Conservation (phyloP, 2,888 invertebrate genomes). For the Apamea monoglypha region DNA sequence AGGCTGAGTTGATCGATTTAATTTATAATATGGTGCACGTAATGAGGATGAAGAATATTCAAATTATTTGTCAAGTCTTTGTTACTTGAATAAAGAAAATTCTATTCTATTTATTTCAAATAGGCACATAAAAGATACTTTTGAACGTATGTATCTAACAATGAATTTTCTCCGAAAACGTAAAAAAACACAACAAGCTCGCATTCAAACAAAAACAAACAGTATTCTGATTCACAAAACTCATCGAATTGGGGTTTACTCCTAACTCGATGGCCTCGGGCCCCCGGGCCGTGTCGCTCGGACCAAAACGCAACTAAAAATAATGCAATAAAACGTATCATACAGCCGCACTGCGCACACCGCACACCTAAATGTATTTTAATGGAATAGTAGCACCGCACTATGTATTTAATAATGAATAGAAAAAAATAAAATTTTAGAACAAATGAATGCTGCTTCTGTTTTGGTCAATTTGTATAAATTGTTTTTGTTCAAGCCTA, state of each 20-base stretch:
- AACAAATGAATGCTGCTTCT: too few species aligned
- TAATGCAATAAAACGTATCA: slow-evolving; percentile 60
- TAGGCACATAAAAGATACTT: not conserved
- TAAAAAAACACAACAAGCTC: not conserved
- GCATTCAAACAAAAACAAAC: not conserved
- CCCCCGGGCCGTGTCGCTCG: slow-evolving; percentile 15
- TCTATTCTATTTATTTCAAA: too few species aligned
- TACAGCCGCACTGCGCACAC: slow-evolving; percentile 56
- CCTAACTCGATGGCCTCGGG: slow-evolving; percentile 16
- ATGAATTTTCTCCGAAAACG: not conserved
- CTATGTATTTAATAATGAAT: slow-evolving; percentile 29
- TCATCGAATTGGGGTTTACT: slow-evolving; percentile 28
- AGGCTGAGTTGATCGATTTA: not conserved
- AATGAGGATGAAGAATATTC: too few species aligned
- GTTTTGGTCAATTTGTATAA: not conserved
- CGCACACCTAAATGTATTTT: slow-evolving; percentile 42
- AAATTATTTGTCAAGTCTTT: too few species aligned
- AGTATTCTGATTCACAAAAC: slow-evolving; percentile 22
- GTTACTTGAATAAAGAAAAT: too few species aligned
- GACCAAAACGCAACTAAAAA: slow-evolving; percentile 53
- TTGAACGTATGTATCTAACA: not conserved
- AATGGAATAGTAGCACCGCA: slow-evolving; percentile 39
- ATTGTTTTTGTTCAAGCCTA: not conserved
- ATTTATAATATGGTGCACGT: too few species aligned
- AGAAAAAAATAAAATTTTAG: not conserved